Conservation (phyloP, 2,888 invertebrate genomes). For the Cheilosia variabilis region DNA sequence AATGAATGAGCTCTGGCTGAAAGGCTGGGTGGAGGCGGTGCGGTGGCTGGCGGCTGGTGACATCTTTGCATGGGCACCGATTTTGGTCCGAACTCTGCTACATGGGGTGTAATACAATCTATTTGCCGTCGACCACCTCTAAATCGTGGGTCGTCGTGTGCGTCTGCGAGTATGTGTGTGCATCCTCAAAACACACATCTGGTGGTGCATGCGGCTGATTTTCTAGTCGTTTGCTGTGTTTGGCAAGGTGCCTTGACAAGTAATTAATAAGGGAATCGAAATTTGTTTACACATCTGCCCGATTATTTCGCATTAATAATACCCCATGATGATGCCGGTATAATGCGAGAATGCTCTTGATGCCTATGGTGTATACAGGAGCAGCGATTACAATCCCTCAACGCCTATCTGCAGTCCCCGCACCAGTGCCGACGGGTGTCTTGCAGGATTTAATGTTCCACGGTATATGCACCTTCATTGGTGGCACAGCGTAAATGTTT, state of each 20-base stretch:
- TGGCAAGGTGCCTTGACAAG: conserved; percentile 78
- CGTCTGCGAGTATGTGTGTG: conserved; percentile 1
- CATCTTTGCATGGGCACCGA: conserved; percentile 62
- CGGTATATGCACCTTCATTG: conserved; percentile 41
- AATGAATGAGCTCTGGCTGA: conserved; percentile 63
- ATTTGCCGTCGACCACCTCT: conserved; percentile 62
- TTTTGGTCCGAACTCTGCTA: conserved; percentile 32
- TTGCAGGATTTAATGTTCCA: conserved; percentile 51
- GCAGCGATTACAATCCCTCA: conserved; percentile 27
- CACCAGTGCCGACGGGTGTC: conserved; percentile 11
- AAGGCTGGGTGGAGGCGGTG: background rate
- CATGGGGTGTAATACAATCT: conserved; percentile 61
- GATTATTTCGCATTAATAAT: conserved; percentile 79
- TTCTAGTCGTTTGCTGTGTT: conserved; percentile 76
- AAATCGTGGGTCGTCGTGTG: conserved; percentile 29
- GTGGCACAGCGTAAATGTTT: conserved; percentile 65
- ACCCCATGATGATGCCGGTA: conserved; percentile 73
- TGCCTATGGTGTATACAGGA: background rate
- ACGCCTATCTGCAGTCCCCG: background rate
- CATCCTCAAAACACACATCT: conserved; percentile 71
- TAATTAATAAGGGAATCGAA: conserved; percentile 79
- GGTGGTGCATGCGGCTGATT: conserved; percentile 74
- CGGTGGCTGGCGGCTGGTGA: conserved; percentile 22
- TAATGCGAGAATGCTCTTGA: background rate
- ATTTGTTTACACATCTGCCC: conserved; percentile 78